phyloP scores from a whole-genome alignment of 1,140 invertebrate species.

The Drosophila asahinai region DNA sequence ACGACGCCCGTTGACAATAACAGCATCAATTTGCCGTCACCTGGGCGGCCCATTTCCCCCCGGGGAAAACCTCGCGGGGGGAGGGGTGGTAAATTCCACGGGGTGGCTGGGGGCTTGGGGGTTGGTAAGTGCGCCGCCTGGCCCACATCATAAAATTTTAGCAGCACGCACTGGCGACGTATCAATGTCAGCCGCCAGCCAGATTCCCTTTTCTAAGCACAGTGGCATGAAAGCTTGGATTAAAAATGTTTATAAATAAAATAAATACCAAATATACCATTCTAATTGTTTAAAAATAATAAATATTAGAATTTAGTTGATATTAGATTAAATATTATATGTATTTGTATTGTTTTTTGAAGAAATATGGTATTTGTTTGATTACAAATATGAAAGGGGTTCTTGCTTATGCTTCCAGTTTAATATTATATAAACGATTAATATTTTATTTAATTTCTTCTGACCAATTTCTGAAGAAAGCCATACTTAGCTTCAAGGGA shows the following conservation, averaged over 20 bases:
- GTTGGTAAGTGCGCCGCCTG: constrained; percentile 29
- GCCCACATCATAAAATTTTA: constrained; percentile 75
- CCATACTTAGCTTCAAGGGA: too few relatives aligned
- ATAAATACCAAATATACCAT: too few relatives aligned
- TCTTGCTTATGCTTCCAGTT: too few relatives aligned
- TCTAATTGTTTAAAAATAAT: too few relatives aligned
- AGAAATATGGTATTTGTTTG: too few relatives aligned
- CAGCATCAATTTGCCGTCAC: constrained; percentile 78
- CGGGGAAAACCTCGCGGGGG: constrained; percentile 15
- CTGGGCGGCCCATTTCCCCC: constrained; percentile 65
- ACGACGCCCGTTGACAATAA: constrained; percentile 63
- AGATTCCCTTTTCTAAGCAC: constrained; percentile 36
- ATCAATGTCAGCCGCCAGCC: constrained; percentile 47
- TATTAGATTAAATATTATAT: too few relatives aligned
- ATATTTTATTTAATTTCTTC: too few relatives aligned
- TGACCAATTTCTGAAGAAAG: too few relatives aligned
- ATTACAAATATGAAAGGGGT: too few relatives aligned
- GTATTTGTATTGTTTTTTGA: too few relatives aligned
- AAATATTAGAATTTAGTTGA: too few relatives aligned
- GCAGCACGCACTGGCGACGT: constrained; percentile 60
- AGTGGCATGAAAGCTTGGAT: background rate
- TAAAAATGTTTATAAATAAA: background rate
- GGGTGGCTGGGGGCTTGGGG: background rate
- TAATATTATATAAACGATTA: too few relatives aligned
- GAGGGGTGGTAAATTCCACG: background rate